Evolutionary conservation across 2,888 invertebrate species (phyloP).

Genomic region (Melinaea marsaeus): DNA sequence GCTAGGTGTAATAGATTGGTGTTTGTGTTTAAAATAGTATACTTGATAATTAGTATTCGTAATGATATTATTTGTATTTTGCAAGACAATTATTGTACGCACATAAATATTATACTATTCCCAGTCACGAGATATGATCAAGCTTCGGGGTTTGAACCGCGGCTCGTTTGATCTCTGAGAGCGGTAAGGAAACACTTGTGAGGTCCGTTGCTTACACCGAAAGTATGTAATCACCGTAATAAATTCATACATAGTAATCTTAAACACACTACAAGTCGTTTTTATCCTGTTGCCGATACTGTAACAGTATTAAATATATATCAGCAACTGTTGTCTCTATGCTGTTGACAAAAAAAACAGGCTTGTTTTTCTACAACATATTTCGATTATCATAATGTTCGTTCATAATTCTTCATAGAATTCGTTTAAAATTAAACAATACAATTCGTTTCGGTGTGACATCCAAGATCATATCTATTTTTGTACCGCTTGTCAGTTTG

Average conservation of each 20-base stretch:
- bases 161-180: constrained; percentile 55
- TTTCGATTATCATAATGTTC: too few relatives aligned
- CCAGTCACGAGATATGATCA: constrained; percentile 36
- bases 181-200: constrained; percentile 48
- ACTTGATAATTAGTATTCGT: constrained; percentile 1
- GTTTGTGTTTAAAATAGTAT: too few relatives aligned
- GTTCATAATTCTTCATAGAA: too few relatives aligned
- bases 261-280: constrained; percentile 6
- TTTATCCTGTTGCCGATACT: background rate
- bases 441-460: constrained; percentile 46
- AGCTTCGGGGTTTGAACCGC: constrained; percentile 49
- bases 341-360: too few relatives aligned
- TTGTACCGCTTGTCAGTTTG: constrained; percentile 53
- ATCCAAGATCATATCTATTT: constrained; percentile 50
- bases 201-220: constrained; percentile 41
- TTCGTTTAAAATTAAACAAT: constrained; percentile 7
- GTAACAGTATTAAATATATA: too few relatives aligned
- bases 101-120: constrained; percentile 33
- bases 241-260: constrained; percentile 4
- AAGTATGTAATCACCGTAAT: constrained; percentile 21
- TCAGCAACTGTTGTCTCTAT: too few relatives aligned
- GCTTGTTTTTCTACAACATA: too few relatives aligned
- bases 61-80: constrained; percentile 19
- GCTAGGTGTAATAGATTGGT: too few relatives aligned
- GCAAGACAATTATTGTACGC: constrained; percentile 31